Conservation (phyloP, 2,888 invertebrate species). For the Gerosis bhagava region DNA sequence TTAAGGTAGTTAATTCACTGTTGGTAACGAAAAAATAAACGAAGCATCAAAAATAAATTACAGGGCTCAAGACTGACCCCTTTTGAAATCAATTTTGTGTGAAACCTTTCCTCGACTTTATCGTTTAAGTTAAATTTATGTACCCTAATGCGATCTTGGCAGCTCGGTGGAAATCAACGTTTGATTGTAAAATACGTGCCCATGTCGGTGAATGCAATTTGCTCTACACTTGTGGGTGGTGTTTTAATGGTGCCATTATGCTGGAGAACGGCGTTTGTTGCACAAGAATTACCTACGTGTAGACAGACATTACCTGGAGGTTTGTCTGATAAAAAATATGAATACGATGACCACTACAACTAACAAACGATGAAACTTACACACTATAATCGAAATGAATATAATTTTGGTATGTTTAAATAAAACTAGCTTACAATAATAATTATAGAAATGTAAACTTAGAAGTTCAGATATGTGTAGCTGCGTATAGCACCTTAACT, state of each 20-base stretch:
- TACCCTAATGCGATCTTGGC: slow-evolving; percentile 71
- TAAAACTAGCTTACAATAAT: too few relatives aligned
- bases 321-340: slow-evolving; percentile 36
- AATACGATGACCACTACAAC: too few relatives aligned
- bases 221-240: slow-evolving; percentile 74
- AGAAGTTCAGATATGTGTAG: too few relatives aligned
- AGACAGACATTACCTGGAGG: slow-evolving; percentile 45
- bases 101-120: slow-evolving; percentile 60
- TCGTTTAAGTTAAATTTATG: slow-evolving; percentile 72
- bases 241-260: slow-evolving; percentile 76
- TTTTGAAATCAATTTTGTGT: slow-evolving; percentile 59
- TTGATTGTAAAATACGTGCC: slow-evolving; percentile 75
- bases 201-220: slow-evolving; percentile 75
- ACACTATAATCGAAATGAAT: too few relatives aligned
- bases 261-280: slow-evolving; percentile 64
- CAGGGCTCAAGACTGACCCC: slow-evolving; percentile 54
- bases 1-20: slow-evolving; percentile 11
- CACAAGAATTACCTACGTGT: slow-evolving; percentile 67
- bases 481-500: slow-evolving; percentile 7
- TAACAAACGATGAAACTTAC: too few relatives aligned
- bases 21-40: slow-evolving; percentile 35
- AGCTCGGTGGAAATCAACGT: slow-evolving; percentile 73
- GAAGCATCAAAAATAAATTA: slow-evolving; percentile 52
- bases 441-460: too few relatives aligned
- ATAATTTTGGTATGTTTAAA: too few relatives aligned